Base-by-base conservation (phyloP, 2,888 invertebrate genomes). In the Machimus atricapillus region DNA sequence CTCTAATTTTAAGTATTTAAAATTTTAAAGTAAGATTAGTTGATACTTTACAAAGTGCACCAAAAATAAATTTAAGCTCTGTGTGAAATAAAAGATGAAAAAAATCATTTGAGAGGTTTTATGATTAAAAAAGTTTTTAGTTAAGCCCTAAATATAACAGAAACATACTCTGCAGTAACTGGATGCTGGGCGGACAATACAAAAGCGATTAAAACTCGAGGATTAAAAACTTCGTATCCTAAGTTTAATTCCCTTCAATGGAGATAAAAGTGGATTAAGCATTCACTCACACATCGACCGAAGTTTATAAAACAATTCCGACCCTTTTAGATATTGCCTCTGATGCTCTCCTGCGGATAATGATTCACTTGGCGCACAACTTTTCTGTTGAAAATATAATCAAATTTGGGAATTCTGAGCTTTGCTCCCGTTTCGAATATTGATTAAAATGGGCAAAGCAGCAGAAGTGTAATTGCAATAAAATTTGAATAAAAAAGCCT, bases 91-190 rank as follows among this genome's bases (percentile, higher is more conserved):
- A 52, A 31, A 56, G 23, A 81, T 56, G 16, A 34, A 56, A 52
- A 56, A 78, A 31, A 52, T 78, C 56, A 6, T 27, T 56, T 27
- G 27, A 81, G 16, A 46, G 31, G 81, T 56, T 81, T 81, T 81
- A 81, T 81, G 81, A 81, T 81, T 81, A 81, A 81, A 81, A 81
- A 81, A 81, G 52, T 81, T 81, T 81, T 81, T 52, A 81, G 16
- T 81, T 81, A 81, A 81, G 81, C 81, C 52, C 56, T 27, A 81
- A 81, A 81, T 81, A 81, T 23, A 81, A 81, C 56, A 56, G 34
- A 14, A 56, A 52, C 81, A 56, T 52, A 81, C n/a, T 23, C 16
- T 56, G 56, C 81, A 81, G 52, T 37, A 9, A 77, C 19, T 66
- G 66, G 23, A 66, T 66, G 66, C 40, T 27, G 40, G 12, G 52